Evolutionary conservation across 2,888 invertebrate genomes (phyloP).

Genomic region (Onthophagus sagittarius): DNA sequence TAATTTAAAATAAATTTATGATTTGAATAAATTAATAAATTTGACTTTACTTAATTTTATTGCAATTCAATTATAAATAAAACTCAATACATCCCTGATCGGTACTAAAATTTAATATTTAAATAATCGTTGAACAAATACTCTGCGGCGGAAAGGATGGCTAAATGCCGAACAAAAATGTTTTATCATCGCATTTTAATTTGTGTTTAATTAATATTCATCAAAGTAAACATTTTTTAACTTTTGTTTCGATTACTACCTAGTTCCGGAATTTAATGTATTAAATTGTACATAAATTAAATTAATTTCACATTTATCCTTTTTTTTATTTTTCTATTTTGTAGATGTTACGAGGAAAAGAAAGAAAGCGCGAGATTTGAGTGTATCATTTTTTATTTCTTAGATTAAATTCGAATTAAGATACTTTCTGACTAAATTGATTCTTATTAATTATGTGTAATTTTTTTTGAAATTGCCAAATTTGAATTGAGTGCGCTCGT

Average conservation of each 20-base stretch:
- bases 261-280: slow-evolving; percentile 34
- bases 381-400: no score
- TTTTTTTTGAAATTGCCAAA: no score
- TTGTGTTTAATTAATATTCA: neutral
- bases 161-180: neutral
- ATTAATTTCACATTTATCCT: no score
- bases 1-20: neutral
- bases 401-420: no score
- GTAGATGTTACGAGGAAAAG: no score
- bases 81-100: neutral
- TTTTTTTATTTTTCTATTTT: neutral
- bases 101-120: neutral
- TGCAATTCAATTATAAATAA: neutral
- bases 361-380: no score
- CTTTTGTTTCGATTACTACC: neutral
- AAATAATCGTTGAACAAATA: neutral
- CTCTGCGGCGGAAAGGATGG: neutral
- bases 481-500: no score
- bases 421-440: no score
- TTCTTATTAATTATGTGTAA: no score
- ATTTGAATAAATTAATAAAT: neutral
- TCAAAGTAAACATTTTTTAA: slow-evolving; percentile 2
- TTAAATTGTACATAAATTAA: neutral
- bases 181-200: neutral
- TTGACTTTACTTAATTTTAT: neutral